phyloP scores from a whole-genome alignment of 2,113 vertebrate species.

The Polyodon spathula region DNA sequence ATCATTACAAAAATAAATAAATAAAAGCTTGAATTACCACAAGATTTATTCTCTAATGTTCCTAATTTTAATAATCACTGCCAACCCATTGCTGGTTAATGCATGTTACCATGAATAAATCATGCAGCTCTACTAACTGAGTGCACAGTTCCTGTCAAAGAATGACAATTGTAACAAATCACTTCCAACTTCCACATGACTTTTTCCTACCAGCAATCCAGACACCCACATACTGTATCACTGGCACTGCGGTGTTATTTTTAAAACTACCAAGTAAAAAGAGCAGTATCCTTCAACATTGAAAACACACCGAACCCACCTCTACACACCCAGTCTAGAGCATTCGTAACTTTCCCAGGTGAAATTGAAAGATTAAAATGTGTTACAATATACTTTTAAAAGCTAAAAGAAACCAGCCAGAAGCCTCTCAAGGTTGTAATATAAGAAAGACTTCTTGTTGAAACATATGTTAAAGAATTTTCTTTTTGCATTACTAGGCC shows the following conservation, averaged over 20 bases:
- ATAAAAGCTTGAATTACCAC: neutral
- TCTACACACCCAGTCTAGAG: too few relatives aligned
- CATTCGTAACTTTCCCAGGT: too few relatives aligned
- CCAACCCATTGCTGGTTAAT: neutral
- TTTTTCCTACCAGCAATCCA: neutral
- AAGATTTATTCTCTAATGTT: neutral
- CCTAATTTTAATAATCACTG: slow-evolving; percentile 1
- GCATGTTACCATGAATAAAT: neutral
- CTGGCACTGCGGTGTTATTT: neutral
- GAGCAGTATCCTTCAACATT: too few relatives aligned
- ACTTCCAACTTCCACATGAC: neutral
- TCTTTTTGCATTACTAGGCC: too few relatives aligned
- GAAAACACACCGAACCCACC: too few relatives aligned
- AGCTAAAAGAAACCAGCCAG: too few relatives aligned
- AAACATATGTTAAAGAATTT: too few relatives aligned
- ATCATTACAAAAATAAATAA: too few relatives aligned
- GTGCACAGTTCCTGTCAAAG: neutral
- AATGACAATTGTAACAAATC: neutral
- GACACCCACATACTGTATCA: neutral
- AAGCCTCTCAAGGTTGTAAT: too few relatives aligned
- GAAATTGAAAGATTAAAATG: too few relatives aligned
- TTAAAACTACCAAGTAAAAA: neutral
- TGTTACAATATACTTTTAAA: too few relatives aligned
- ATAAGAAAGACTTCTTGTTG: too few relatives aligned
- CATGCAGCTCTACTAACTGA: neutral